Percentiles rank a stretch among this genome's conserved stretches.
Evolutionary conservation across 2,888 invertebrate genomes (phyloP).

Genomic region (Caenorhabditis sp.): DNA sequence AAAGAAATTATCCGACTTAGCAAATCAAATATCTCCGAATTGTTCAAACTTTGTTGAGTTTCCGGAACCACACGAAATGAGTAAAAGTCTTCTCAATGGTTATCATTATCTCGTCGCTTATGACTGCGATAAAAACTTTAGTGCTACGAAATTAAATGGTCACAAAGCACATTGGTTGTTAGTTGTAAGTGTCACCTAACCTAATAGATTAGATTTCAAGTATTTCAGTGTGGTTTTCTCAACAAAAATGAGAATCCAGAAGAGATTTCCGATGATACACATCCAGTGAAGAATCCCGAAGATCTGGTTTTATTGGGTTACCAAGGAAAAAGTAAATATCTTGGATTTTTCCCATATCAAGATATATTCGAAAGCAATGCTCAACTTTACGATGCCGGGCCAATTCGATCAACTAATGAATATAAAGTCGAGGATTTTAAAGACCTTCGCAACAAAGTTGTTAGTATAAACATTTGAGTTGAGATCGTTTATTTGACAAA

Average conservation of each 20-base stretch:
- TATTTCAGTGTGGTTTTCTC: constrained; percentile 29
- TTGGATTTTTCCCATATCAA: constrained; percentile 54
- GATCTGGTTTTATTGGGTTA: constrained; percentile 41
- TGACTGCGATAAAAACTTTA: constrained; percentile 66
- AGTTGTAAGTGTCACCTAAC: constrained; percentile 36
- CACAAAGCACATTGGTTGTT: constrained; percentile 64
- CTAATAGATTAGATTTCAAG: background rate
- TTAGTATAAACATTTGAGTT: constrained; percentile 3
- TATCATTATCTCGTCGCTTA: constrained; percentile 58
- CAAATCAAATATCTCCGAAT: constrained; percentile 22
- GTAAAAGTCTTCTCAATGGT: constrained; percentile 16
- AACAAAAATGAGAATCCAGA: constrained; percentile 1
- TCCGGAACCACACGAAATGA: constrained; percentile 19
- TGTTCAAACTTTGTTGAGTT: constrained; percentile 25
- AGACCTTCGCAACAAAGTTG: constrained; percentile 4
- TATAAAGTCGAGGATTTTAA: constrained; percentile 24
- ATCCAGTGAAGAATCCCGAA: background rate
- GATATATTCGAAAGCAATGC: constrained; percentile 55
- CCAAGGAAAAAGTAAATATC: constrained; percentile 61
- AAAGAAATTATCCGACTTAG: constrained; percentile 40
- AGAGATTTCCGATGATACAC: constrained; percentile 7
- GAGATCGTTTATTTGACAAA: background rate
- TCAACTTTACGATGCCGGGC: constrained; percentile 54
- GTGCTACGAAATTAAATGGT: constrained; percentile 53
- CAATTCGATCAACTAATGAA: constrained; percentile 31